These are phyloP conservation scores for Lottia gigantea DNA, from an alignment of 2,888 invertebrate genomes.

Conservation along the genomic window DNA sequence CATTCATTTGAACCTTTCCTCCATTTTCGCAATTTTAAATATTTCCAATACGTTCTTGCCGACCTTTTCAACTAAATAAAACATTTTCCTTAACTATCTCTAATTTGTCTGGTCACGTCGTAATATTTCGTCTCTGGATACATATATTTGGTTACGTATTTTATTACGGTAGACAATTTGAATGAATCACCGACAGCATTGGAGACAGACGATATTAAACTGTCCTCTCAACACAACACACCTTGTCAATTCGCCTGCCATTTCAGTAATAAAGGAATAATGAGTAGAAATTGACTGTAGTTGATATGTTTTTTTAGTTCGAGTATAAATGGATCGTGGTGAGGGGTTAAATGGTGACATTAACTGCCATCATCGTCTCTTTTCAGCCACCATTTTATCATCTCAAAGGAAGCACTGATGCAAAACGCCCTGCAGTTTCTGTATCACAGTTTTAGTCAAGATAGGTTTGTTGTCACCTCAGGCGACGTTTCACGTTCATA, in stretches of 20 bases:
- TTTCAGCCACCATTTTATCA: not conserved
- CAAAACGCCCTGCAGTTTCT: slow-evolving; percentile 7
- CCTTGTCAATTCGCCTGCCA: slow-evolving; percentile 2
- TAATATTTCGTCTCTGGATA: too few species aligned
- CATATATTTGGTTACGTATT: not conserved
- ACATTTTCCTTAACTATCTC: too few species aligned
- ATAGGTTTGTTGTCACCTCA: not conserved
- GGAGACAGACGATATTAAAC: not conserved
- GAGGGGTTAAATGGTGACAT: slow-evolving; percentile 11
- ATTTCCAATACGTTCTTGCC: too few species aligned
- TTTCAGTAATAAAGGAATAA: not conserved
- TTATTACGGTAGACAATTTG: not conserved
- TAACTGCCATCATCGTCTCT: slow-evolving; percentile 1
- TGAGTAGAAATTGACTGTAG: slow-evolving; percentile 5
- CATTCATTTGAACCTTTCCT: too few species aligned
- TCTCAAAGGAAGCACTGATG: slow-evolving; percentile 10
- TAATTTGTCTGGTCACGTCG: too few species aligned
- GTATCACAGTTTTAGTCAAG: slow-evolving; percentile 3
- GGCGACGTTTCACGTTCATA: slow-evolving; percentile 35
- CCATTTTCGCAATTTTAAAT: too few species aligned
- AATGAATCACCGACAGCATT: not conserved
- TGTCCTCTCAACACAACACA: not conserved
- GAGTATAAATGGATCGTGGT: slow-evolving; percentile 4
- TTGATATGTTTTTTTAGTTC: slow-evolving; percentile 4
- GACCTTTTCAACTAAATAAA: too few species aligned